Evolutionary conservation across 1,140 invertebrate species (phyloP).

Genomic region (Leptopilina boulardi): DNA sequence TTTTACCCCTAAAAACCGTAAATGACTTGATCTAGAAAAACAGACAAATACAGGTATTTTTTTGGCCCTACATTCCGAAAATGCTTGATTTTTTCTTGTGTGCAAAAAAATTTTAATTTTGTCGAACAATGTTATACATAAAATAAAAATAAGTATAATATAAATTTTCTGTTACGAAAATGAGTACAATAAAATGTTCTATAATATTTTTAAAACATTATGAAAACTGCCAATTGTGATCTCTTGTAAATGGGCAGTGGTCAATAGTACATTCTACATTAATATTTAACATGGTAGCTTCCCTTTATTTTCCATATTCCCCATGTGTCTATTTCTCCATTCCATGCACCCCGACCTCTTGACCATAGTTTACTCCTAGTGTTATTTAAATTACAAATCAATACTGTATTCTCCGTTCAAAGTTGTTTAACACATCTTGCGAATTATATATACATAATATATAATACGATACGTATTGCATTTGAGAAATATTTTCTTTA

Average conservation of each 20-base stretch:
- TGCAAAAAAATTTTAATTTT: too few species aligned
- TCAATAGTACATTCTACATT: background rate
- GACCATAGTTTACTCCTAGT: conserved; percentile 35
- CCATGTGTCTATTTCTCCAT: conserved; percentile 48
- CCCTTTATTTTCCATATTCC: conserved; percentile 40
- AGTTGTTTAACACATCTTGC: background rate
- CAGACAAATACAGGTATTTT: too few species aligned
- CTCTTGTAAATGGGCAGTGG: background rate
- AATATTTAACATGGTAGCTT: conserved; percentile 8
- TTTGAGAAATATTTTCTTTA: background rate
- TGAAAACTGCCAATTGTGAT: background rate
- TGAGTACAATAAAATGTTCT: conserved; percentile 3
- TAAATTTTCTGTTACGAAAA: background rate
- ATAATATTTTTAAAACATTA: background rate
- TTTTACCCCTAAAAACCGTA: too few species aligned
- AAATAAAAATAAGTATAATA: background rate
- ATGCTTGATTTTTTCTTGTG: too few species aligned
- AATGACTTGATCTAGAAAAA: too few species aligned
- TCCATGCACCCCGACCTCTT: conserved; percentile 44
- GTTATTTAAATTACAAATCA: conserved; percentile 58
- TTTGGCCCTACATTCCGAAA: too few species aligned
- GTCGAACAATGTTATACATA: too few species aligned
- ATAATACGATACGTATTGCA: background rate
- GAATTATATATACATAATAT: background rate
- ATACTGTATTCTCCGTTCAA: conserved; percentile 39